Base-by-base conservation (phyloP, 2,888 invertebrate species). In the Capitulum mitella region DNA sequence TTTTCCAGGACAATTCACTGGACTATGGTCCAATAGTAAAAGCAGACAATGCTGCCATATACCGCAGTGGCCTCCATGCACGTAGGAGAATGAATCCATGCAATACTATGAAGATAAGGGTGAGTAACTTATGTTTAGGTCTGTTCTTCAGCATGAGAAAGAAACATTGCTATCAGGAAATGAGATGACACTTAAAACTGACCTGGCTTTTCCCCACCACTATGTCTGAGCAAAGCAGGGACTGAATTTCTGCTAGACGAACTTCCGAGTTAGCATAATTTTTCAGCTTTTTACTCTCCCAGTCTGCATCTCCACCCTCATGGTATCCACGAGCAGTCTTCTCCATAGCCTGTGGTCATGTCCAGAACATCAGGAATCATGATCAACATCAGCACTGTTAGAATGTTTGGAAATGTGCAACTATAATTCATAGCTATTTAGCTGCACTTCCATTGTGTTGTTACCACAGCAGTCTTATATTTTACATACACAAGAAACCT, bases 301-400 rank as follows among this genome's bases (percentile, higher is more conserved):
- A 97, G 10, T 93, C 94, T 0, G 95, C 90, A 85, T 97, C 96
- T 0, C 97, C 97, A 6, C 97, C 97, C 83, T 94, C 96, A 86
- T 92, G 95, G 85, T 95, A 94, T 22, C 92, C 93, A 83, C 93
- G 90, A n/a, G 91, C 88, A 0, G 96, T 97, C 82, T 89, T 89
- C 81, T 92, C 91, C 82, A 97, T 87, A 3, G 94, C 95, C 90
- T 91, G 83, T 26, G n/a, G 22, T 1, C 26, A 74, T 3, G 8
- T 37, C 16, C 34, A 40, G 37, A 37, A 22, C 1, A n/a, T 70
- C 1, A 37, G 70, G 26, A 34, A 6, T 1, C 1, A 22, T 70
- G 70, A 70, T 54, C 26, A 10, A 3, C 8, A 14, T 12, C 64
- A 32, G 8, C 32, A 2, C 8, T 14, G 16, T 32, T 51, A 26